phyloP scores from a whole-genome alignment of 2,888 invertebrate genomes.

The Stenolophus ochropezus region DNA sequence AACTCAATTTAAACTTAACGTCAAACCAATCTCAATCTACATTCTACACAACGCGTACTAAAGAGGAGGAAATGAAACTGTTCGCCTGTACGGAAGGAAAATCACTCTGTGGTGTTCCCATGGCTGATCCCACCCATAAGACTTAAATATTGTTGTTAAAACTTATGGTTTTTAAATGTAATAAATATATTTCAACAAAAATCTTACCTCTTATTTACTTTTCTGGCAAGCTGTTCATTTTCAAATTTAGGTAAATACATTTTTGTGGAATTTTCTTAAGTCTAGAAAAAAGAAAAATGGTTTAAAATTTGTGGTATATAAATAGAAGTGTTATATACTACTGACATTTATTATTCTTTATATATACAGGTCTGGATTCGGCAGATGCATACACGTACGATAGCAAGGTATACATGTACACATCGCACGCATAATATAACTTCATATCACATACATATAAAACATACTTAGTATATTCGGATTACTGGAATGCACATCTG shows the following conservation, averaged over 20 bases:
- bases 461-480: constrained; percentile 37
- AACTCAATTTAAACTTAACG: constrained; percentile 50
- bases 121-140: constrained; percentile 54
- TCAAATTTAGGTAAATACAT: no score
- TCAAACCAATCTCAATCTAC: not conserved
- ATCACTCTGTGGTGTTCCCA: constrained; percentile 66
- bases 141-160: constrained; percentile 26
- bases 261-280: no score
- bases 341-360: constrained; percentile 48
- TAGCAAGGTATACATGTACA: constrained; percentile 35
- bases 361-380: constrained; percentile 49
- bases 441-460: constrained; percentile 45
- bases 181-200: constrained; percentile 36
- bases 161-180: constrained; percentile 27
- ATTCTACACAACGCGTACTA: not conserved
- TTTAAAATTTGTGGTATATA: not conserved
- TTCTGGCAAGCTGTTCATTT: no score
- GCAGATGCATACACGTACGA: constrained; percentile 27
- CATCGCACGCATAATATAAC: constrained; percentile 38
- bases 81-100: constrained; percentile 68
- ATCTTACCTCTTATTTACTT: not conserved
- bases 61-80: constrained; percentile 72
- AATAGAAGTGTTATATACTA: constrained; percentile 21
- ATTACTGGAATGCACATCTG: constrained; percentile 45
- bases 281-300: no score